phyloP scores from a whole-genome alignment of 2,888 invertebrate genomes.

The Hetaerina titia region DNA sequence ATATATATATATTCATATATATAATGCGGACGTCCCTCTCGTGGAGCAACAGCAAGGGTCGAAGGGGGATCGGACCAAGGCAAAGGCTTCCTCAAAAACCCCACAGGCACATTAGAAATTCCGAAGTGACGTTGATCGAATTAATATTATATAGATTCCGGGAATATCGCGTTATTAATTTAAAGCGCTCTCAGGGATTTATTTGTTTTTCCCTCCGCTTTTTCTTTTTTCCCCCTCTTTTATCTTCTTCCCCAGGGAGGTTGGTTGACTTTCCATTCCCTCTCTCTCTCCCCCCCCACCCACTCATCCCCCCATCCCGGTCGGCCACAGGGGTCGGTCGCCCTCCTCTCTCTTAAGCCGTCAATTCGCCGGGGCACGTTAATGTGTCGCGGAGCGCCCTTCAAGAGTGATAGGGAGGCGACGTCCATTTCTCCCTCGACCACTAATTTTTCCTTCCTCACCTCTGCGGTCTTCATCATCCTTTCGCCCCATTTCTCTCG shows the following conservation, averaged over 20 bases:
- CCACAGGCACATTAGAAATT: background rate
- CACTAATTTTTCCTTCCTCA: slow-evolving; percentile 12
- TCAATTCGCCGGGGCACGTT: background rate
- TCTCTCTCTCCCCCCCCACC: background rate
- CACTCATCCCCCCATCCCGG: background rate
- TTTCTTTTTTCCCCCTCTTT: background rate
- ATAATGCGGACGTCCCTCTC: too few relatives aligned
- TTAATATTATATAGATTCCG: slow-evolving; percentile 33
- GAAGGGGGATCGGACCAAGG: background rate
- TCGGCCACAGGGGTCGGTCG: too few relatives aligned
- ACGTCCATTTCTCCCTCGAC: background rate
- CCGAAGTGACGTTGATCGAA: background rate
- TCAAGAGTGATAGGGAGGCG: background rate
- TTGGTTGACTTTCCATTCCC: background rate
- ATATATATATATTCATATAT: too few relatives aligned
- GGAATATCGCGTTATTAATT: slow-evolving; percentile 3
- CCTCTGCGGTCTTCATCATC: background rate
- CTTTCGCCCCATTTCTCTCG: background rate
- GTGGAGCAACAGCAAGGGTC: background rate
- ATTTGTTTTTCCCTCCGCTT: background rate
- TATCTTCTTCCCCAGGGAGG: background rate
- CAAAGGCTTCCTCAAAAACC: background rate
- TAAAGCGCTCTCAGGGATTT: background rate
- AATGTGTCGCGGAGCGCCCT: background rate
- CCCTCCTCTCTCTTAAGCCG: background rate